Evolutionary conservation across 2,888 invertebrate genomes (phyloP), one percentile per base, ranked within the genome.

Genomic region (Dysmachus trigonus): DNA sequence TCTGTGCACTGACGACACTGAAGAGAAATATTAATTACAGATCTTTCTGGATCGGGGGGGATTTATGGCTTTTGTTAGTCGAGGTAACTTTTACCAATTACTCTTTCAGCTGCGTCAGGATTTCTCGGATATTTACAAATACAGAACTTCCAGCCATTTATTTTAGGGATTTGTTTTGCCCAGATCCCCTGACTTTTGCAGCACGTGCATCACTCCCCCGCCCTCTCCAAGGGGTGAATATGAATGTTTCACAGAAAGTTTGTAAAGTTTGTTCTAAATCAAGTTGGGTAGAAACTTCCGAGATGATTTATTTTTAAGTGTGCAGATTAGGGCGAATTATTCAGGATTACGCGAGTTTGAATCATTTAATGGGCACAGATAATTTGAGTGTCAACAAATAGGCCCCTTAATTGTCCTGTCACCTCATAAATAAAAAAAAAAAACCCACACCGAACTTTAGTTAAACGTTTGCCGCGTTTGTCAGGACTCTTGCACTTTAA

Each of bases 51-150:
- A 18, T 62, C 10, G 27, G 22, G 27, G n/a, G 15, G 62, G 62
- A 53, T 62, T 62, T 62, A 27, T 62, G 22, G 62, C 22, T 62
- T 62, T 62, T 62, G 62, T 62, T 27, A 62, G 22, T 27, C 62
- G 3, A 8, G 22, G 62, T 62, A 62, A 62, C 62, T 62, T 62
- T 62, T 62, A 62, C 22, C 62, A 62, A 62, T 62, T 62, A 62
- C 62, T 62, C 62, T 62, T 62, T 62, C 62, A 10, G 62, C 62
- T 62, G 22, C 10, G 62, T 62, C 27, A 10, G 62, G 22, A 62
- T 62, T 62, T 62, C 62, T 62, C 62, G 62, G 62, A 27, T 73
- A 73, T 73, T 73, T 73, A 31, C 73, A 73, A 73, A 73, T 73
- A 73, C 22, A 15, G 73, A 8, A 73, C 33, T 73, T n/a, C 15